Evolutionary conservation across 2,797 vertebrate genomes (phyloP), one percentile per base, ranked within the genome.

Genomic region (Pelobates cultripes): DNA sequence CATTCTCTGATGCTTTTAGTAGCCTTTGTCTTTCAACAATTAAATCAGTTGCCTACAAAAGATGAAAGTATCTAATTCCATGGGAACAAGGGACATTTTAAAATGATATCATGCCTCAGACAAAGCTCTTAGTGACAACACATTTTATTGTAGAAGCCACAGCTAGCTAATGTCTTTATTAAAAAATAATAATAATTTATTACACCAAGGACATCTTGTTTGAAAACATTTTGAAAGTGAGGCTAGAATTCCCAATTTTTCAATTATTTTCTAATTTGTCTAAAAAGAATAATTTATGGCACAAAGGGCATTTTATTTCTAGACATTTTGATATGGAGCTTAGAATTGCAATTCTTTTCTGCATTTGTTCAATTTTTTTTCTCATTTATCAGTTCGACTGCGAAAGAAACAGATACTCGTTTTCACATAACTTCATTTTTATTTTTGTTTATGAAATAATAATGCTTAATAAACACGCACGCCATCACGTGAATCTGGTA

Each of bases 381-480:
- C 79, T 89, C 91, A 93, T 95, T 93, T 91, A 93, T 96, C 95
- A 95, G 86, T 91, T 92, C 89, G 91, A 84, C 83, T 89, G 87
- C 86, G 81, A 78, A 80, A 86, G 80, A 47, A 81, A 90, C 53
- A 79, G 86, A 84, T 82, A 81, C 88, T 87, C 81, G 75, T 61
- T 61, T 61, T 61, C 72, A 73, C 28, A 28, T 28, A 28, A 86
- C 86, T 83, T 87, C 43, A 12, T 86, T 76, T 86, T 84, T 85
- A 86, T 69, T n/a, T 78, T 83, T 83, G 83, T 84, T 85, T 82
- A 80, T 61, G 70, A 75, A 85, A 85, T 51, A 0, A 51, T 80
- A 82, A 78, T 80, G 53, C 15, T 47, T 43, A 28, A 47, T n/a
- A 4, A 55, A 53, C 41, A 78, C 60, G 42, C 51, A 10, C 28